Conservation (phyloP, 2,113 vertebrate species). For the Siniperca knerii region DNA sequence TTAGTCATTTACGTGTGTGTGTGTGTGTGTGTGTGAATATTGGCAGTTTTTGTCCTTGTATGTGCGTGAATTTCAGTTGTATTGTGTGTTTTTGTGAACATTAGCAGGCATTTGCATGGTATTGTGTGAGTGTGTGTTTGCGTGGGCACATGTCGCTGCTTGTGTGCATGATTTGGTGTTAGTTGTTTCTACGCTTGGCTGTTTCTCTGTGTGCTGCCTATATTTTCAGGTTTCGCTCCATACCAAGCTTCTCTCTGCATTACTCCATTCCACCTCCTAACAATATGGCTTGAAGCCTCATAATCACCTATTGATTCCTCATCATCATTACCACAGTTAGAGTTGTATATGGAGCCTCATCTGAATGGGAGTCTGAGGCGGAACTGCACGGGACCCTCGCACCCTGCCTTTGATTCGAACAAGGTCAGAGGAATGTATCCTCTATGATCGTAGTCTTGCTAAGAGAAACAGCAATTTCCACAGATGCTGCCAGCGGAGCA, state of each 20-base stretch:
- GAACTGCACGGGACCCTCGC: conserved; percentile 31
- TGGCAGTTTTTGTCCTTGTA: neutral
- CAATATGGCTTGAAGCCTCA: conserved; percentile 50
- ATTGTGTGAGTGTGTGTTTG: neutral
- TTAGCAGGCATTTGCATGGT: neutral
- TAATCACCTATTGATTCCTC: conserved; percentile 68
- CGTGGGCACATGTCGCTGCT: rapidly evolving
- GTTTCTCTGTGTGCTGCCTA: neutral
- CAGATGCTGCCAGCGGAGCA: conserved; percentile 11
- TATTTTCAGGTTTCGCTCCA: conserved; percentile 1
- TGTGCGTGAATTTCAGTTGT: neutral
- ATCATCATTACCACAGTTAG: conserved; percentile 60
- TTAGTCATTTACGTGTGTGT: neutral
- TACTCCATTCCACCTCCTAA: conserved; percentile 30
- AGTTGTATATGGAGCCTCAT: conserved; percentile 24
- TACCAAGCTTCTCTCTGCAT: conserved; percentile 33
- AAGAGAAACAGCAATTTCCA: conserved; percentile 58
- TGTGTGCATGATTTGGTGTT: neutral
- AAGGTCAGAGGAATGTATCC: conserved; percentile 75
- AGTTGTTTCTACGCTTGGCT: neutral
- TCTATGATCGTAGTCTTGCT: conserved; percentile 61
- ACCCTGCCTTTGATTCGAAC: conserved; percentile 65
- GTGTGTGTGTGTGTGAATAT: neutral
- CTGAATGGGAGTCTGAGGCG: conserved; percentile 31
- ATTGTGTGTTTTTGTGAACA: neutral